These are phyloP conservation scores for Drosophila mimetica DNA, from an alignment of 2,888 invertebrate genomes.

Conservation along the genomic window DNA sequence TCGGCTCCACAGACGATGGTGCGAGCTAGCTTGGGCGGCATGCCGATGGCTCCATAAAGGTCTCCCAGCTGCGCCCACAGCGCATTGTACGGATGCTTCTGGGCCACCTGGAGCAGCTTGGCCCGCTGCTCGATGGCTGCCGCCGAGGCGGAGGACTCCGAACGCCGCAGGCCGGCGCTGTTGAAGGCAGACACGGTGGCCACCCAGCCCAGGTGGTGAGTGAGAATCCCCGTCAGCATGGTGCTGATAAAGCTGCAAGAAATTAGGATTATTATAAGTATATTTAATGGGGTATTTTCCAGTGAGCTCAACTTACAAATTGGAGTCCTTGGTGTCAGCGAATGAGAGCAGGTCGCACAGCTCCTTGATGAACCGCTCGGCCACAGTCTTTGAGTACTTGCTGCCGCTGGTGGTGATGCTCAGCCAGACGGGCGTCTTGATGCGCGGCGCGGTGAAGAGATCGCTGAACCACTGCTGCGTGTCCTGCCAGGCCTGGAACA, in stretches of 20 bases:
- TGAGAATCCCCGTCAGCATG: constrained; percentile 93
- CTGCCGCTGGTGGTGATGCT: constrained; percentile 85
- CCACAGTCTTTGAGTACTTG: constrained; percentile 83
- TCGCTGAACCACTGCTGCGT: constrained; percentile 87
- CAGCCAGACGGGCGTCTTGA: constrained; percentile 89
- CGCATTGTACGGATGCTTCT: constrained; percentile 92
- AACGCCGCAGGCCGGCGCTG: constrained; percentile 70
- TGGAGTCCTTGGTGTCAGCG: constrained; percentile 93
- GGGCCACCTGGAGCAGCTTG: constrained; percentile 86
- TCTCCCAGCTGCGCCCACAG: constrained; percentile 95
- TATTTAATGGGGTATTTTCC: background rate
- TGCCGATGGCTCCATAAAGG: constrained; percentile 93
- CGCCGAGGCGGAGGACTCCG: constrained; percentile 59
- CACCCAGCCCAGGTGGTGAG: constrained; percentile 96
- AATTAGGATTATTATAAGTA: background rate
- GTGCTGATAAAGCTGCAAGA: constrained; percentile 94
- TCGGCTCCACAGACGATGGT: constrained; percentile 91
- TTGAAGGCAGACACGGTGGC: constrained; percentile 88
- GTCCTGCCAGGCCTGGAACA: constrained; percentile 85
- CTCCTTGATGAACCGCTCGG: constrained; percentile 85
- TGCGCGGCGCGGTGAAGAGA: constrained; percentile 88
- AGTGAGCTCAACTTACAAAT: constrained; percentile 89
- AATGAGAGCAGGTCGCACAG: constrained; percentile 89
- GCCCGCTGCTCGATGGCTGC: constrained; percentile 83
- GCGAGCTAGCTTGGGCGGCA: constrained; percentile 90